Evolutionary conservation across 2,797 vertebrate species (phyloP), one percentile per base, ranked within the genome.

Genomic region (Capromys pilorides): DNA sequence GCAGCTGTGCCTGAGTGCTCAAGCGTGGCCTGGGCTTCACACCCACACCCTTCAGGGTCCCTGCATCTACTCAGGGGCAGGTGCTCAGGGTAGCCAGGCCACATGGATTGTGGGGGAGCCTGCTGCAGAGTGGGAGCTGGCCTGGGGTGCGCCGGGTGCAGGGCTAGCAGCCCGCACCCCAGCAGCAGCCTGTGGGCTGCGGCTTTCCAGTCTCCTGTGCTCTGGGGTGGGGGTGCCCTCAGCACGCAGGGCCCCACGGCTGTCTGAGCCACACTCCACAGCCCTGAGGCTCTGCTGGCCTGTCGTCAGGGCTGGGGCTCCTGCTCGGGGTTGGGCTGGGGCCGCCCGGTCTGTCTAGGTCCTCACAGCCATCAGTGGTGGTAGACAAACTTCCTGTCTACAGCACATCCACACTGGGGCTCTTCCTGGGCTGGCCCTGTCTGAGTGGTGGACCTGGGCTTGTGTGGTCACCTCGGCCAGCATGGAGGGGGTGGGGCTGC

Each of bases 401-500:
- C 10, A 24, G 69, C 69, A 39, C 0, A 4, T 26, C 41, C n/a
- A 24, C 21, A 12, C 6, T 1, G 3, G 41, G 16, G 73, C 39
- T 12, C 36, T 41, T 33, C 28, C 45, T 19, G 7, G 18, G 77
- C 45, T 49, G 49, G 51, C 49, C 18, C 18, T 26, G 31, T 51
- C 54, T 14, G 16, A 57, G 39, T 28, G 21, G 24, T 22, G 71
- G 73, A 45, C 13, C 79, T 36, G 85, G 86, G 57, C 54, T 86
- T 61, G 61, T 90, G 81, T 41, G 91, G 97, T 97, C 96, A 94
- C 93, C 45, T 61, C 6, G 77, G 89, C 86, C 83, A 3, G n/a
- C 39, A 91, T 49, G 85, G 96, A 96, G 96, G 24, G 90, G 96
- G 92, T 84, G 84, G 66, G 93, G 96, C 97, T 97, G 97, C 90